These are phyloP conservation scores for Clepsis dumicolana DNA, from an alignment of 2,888 invertebrate genomes.

Conservation along the genomic window DNA sequence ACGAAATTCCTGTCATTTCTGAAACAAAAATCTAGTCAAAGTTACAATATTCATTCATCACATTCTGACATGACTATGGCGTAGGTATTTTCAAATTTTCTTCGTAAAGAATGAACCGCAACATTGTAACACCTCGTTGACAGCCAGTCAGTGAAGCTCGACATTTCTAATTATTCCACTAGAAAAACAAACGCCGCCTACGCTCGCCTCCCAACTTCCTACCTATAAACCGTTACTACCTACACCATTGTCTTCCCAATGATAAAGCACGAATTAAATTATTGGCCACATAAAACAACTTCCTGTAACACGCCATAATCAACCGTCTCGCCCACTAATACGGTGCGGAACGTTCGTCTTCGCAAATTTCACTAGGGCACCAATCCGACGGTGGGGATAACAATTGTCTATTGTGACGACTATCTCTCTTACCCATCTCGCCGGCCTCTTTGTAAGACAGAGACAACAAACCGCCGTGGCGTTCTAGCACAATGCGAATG, in stretches of 20 bases:
- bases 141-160: conserved; percentile 19
- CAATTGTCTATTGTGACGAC: conserved; percentile 85
- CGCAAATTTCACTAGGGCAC: conserved; percentile 64
- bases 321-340: conserved; percentile 28
- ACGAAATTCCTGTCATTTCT: background rate
- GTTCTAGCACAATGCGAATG: conserved; percentile 69
- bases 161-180: conserved; percentile 40
- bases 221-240: conserved; percentile 51
- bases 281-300: conserved; percentile 64
- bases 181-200: conserved; percentile 37
- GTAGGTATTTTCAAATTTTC: background rate
- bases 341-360: conserved; percentile 51
- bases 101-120: conserved; percentile 11
- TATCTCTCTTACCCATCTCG: conserved; percentile 78
- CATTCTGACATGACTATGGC: background rate
- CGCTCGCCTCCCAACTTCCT: conserved; percentile 38
- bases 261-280: conserved; percentile 80
- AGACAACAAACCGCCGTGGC: conserved; percentile 60
- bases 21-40: background rate
- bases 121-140: conserved; percentile 16
- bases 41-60: background rate
- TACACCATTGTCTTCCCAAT: conserved; percentile 81
- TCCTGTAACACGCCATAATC: conserved; percentile 34
- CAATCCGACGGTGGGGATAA: conserved; percentile 76
- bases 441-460: conserved; percentile 70